Evolutionary conservation across 2,797 vertebrate genomes (phyloP).

Genomic region (Vipera latastei): DNA sequence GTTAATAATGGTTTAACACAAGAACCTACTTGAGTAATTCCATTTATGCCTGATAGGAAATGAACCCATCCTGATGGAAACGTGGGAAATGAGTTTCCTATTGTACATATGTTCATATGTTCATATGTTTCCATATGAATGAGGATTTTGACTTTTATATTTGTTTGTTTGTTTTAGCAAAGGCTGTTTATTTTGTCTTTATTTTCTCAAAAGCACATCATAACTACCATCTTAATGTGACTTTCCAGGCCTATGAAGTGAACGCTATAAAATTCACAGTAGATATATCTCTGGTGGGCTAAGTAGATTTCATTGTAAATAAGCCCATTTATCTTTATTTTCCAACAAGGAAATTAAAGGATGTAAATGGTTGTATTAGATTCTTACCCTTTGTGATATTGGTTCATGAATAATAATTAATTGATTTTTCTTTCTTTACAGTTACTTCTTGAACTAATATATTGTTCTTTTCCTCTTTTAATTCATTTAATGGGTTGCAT

Average conservation of each 20-base stretch:
- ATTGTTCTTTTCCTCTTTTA: slow-evolving; percentile 23
- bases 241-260: slow-evolving; percentile 22
- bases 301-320: slow-evolving; percentile 30
- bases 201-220: background rate
- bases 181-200: background rate
- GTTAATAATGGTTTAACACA: background rate
- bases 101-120: too few relatives aligned
- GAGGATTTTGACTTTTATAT: background rate
- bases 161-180: background rate
- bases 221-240: background rate
- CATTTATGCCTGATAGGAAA: background rate
- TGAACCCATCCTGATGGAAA: background rate
- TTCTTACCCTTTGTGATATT: slow-evolving; percentile 23
- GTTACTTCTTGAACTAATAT: slow-evolving; percentile 9
- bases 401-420: slow-evolving; percentile 42
- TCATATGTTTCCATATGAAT: background rate
- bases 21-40: background rate
- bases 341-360: slow-evolving; percentile 26
- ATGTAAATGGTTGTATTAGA: slow-evolving; percentile 35
- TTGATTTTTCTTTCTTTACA: slow-evolving; percentile 21
- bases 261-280: background rate
- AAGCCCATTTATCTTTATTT: slow-evolving; percentile 34
- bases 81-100: background rate
- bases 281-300: background rate
- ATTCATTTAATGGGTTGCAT: slow-evolving; percentile 16